Evolutionary conservation across 2,888 invertebrate genomes (phyloP), one percentile per base, ranked within the genome.

Genomic region (Escarpia spicata): DNA sequence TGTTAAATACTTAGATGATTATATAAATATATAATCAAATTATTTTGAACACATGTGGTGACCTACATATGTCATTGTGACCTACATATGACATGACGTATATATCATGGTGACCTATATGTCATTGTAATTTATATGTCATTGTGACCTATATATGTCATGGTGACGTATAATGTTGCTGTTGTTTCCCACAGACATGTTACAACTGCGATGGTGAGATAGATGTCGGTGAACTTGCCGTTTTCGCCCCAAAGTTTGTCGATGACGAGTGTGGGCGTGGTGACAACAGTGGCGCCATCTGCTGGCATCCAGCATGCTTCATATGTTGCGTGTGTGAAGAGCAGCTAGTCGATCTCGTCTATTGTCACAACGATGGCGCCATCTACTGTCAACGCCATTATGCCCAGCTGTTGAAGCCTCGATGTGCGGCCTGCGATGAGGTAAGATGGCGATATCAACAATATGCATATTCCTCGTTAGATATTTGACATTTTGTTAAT

Each of bases 361-460:
- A 99, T 97, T 99, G 99, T 96, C 98, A 98, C 97, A 98, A 98
- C 96, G 98, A 98, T 93, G 96, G 96, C 60, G 97, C 98, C 93
- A 97, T 99, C 92, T 99, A 98, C 97, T 99, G 99, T 97, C 99
- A 99, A 43, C 97, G 99, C 92, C 99, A 99, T 97, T 99, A 99
- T 97, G 99, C 99, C 92, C 99, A 99, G 97, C 97, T 98, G 96
- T 97, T 99, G 96, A 99, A 99, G 96, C 99, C 99, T 31, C 97
- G 99, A 95, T 99, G 99, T 97, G 98, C 98, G 94, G 98, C 99
- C 95, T 99, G 99, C 97, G 99, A 99, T 97, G 99, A 99, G 98
- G 99, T 99, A 96, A 97, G 98, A 31, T n/a, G 45, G 91, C 8
- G 91, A 31, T 31, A 44, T 44, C 44, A 31, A 43, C 37, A 6